Conservation (phyloP, 2,113 vertebrate species). For the Tyrannus savana region DNA sequence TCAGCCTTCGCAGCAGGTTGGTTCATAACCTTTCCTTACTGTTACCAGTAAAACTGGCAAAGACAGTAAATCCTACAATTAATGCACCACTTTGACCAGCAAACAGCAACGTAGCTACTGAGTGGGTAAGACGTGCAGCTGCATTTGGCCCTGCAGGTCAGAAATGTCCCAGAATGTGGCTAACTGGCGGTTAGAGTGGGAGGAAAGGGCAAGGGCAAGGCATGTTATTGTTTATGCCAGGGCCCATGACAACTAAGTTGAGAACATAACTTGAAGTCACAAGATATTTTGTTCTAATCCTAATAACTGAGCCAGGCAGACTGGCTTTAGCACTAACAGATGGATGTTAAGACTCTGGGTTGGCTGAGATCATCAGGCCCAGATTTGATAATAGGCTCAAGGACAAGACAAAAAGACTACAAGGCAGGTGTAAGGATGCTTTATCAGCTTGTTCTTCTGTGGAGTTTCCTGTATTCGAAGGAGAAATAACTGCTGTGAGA, state of each 20-base stretch:
- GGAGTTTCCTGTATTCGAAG: background rate
- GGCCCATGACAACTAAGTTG: background rate
- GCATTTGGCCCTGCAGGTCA: background rate
- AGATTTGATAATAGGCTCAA: constrained; percentile 54
- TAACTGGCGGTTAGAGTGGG: background rate
- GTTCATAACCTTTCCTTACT: background rate
- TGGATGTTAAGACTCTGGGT: constrained; percentile 44
- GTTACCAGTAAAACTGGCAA: background rate
- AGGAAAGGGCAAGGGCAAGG: background rate
- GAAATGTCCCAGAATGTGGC: background rate
- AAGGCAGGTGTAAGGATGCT: background rate
- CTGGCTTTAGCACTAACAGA: constrained; percentile 15
- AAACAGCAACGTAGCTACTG: background rate
- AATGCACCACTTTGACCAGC: background rate
- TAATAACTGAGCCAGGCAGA: constrained; percentile 32
- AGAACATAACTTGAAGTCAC: constrained; percentile 28
- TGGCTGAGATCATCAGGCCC: constrained; percentile 8
- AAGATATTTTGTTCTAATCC: constrained; percentile 51
- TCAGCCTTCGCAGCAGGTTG: background rate
- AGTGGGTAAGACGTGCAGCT: background rate
- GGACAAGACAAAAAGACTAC: background rate
- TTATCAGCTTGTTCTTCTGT: background rate
- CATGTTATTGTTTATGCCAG: background rate
- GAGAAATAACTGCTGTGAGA: background rate
- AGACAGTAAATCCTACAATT: background rate